A percentile compares a stretch with the other conserved stretches of the same genome.
Conservation (phyloP, 2,888 invertebrate species). For the Xanthostigma xanthostigma region DNA sequence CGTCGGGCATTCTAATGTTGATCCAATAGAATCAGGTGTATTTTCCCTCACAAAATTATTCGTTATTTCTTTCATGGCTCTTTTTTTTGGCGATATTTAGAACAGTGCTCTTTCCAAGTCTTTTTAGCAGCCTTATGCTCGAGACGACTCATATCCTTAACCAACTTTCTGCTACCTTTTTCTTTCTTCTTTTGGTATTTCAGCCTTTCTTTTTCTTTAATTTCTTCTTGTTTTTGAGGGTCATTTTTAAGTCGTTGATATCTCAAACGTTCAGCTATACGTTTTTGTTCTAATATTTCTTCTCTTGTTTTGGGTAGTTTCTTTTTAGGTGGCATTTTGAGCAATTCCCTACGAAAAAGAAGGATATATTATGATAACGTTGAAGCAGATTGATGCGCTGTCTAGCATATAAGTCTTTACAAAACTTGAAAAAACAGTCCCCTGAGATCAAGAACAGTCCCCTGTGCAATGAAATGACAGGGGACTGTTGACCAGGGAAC, state of each 20-base stretch:
- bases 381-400: no score
- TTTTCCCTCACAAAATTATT: no score
- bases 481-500: no score
- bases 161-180: slow-evolving; percentile 7
- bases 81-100: slow-evolving; percentile 1
- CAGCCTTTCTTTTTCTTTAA: slow-evolving; percentile 3
- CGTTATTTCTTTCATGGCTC: no score
- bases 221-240: slow-evolving; percentile 6
- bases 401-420: no score
- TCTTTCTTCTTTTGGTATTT: slow-evolving; percentile 8
- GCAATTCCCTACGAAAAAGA: no score
- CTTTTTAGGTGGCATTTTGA: slow-evolving; percentile 3
- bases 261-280: slow-evolving; percentile 6
- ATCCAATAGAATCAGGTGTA: no score
- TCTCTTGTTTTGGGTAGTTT: slow-evolving; percentile 2
- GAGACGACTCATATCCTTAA: slow-evolving; percentile 6
- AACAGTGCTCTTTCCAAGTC: slow-evolving; percentile 5
- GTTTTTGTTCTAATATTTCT: slow-evolving; percentile 7
- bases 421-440: background rate
- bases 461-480: background rate
- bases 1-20: no score
- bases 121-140: slow-evolving; percentile 6
- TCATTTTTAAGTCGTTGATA: slow-evolving; percentile 7
- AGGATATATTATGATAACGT: no score
- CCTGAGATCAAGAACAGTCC: background rate